Conservation (phyloP, 1,140 invertebrate species). For the Lutraria rhynchaena region DNA sequence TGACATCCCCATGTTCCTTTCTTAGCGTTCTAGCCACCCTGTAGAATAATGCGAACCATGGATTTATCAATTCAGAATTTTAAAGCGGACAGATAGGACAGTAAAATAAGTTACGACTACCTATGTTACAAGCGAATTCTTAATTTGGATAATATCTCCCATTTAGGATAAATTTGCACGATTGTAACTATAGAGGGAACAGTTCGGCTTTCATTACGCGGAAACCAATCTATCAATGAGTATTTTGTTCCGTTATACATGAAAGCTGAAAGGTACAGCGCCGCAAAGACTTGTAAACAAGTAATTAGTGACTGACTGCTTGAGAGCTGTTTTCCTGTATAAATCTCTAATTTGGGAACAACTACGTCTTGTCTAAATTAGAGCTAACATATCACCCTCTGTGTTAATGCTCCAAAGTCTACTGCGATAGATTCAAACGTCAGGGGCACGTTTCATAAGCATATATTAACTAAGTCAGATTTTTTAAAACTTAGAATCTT, state of each 20-base stretch:
- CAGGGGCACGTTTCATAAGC: neutral
- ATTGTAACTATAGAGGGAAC: neutral
- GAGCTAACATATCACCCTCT: neutral
- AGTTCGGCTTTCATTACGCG: neutral
- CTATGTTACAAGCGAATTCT: neutral
- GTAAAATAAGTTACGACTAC: neutral
- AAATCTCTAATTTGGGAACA: neutral
- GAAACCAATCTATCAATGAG: neutral
- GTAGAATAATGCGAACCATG: neutral
- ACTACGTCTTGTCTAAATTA: neutral
- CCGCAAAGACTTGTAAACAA: constrained; percentile 7
- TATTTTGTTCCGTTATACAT: neutral
- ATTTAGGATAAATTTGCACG: neutral
- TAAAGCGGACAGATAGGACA: neutral
- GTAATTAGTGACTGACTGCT: constrained; percentile 1
- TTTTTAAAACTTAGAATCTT: neutral
- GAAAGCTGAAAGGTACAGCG: neutral
- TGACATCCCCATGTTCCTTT: neutral
- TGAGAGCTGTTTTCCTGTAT: constrained; percentile 3
- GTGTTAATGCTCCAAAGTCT: neutral
- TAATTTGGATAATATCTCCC: neutral
- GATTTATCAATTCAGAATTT: too few species aligned
- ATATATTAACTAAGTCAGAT: neutral
- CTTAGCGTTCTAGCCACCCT: neutral
- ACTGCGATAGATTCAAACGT: neutral